These are phyloP conservation scores for Microdon myrmicae DNA, from an alignment of 2,888 invertebrate genomes.

Conservation along the genomic window DNA sequence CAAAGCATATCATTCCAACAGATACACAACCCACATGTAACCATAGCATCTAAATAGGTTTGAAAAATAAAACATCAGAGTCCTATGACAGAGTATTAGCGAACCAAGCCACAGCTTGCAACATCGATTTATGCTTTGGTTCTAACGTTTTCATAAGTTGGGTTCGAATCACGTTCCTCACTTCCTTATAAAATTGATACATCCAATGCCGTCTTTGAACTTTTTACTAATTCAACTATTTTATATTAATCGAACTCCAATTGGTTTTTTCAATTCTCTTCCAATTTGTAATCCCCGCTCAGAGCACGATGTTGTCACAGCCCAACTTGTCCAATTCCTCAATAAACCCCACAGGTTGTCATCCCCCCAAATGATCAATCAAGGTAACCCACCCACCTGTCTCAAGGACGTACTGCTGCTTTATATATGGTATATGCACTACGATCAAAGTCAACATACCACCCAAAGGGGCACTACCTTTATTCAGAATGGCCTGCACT, in stretches of 20 bases:
- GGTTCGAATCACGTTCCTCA: slow-evolving; percentile 16
- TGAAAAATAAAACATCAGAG: no score
- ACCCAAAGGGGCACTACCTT: slow-evolving; percentile 22
- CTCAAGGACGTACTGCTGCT: slow-evolving; percentile 38
- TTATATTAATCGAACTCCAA: neutral
- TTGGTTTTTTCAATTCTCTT: slow-evolving; percentile 14
- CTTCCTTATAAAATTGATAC: slow-evolving; percentile 14
- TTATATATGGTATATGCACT: slow-evolving; percentile 20
- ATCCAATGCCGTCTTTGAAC: slow-evolving; percentile 5
- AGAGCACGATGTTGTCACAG: slow-evolving; percentile 38
- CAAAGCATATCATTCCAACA: no score
- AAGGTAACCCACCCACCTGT: slow-evolving; percentile 29
- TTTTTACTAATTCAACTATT: slow-evolving; percentile 6
- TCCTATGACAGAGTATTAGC: no score
- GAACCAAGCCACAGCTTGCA: no score
- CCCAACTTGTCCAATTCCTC: no score
- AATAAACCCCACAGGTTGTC: no score
- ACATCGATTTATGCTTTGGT: no score
- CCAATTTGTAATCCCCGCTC: slow-evolving; percentile 37
- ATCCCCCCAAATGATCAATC: no score
- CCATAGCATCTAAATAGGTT: no score
- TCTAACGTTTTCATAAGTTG: no score
- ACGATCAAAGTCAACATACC: slow-evolving; percentile 3
- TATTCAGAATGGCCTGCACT: slow-evolving; percentile 3
- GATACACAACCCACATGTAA: no score